Evolutionary conservation across 2,797 vertebrate species (phyloP).

Genomic region (Pseudochaenichthys georgianus): DNA sequence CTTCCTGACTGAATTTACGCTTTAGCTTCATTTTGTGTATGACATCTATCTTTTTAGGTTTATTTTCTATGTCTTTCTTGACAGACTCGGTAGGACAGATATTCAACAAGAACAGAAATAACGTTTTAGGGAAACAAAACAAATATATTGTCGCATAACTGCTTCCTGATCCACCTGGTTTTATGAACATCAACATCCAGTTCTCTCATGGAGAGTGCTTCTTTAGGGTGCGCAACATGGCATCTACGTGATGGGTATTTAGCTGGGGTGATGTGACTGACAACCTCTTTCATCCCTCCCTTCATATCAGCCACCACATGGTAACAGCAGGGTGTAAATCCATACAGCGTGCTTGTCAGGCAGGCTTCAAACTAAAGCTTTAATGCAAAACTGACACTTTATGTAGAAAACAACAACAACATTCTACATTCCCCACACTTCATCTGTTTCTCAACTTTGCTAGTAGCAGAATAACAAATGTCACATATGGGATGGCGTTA

Average conservation of each 20-base stretch:
- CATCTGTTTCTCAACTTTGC: neutral
- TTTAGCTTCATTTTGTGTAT: too few relatives aligned
- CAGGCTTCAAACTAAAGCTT: conserved; percentile 3
- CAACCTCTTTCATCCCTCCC: neutral
- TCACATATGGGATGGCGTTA: conserved; percentile 41
- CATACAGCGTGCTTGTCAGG: conserved; percentile 2
- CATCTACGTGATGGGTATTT: conserved; percentile 1
- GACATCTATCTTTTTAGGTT: too few relatives aligned
- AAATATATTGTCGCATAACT: neutral
- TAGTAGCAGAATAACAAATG: conserved; percentile 30
- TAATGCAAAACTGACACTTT: conserved; percentile 4
- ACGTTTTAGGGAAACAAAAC: neutral
- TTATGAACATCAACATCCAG: neutral
- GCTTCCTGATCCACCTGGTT: neutral
- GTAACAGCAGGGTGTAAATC: conserved; percentile 24
- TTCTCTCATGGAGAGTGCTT: neutral
- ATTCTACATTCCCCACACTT: neutral
- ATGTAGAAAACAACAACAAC: neutral
- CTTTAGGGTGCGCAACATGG: neutral
- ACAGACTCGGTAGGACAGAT: neutral
- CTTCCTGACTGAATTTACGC: too few relatives aligned
- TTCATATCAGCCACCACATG: neutral
- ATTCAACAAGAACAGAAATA: neutral
- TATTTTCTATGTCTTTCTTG: too few relatives aligned
- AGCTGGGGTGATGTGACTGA: neutral